These are phyloP conservation scores for Rotaria sp. DNA, from an alignment of 2,888 invertebrate species.

Conservation along the genomic window DNA sequence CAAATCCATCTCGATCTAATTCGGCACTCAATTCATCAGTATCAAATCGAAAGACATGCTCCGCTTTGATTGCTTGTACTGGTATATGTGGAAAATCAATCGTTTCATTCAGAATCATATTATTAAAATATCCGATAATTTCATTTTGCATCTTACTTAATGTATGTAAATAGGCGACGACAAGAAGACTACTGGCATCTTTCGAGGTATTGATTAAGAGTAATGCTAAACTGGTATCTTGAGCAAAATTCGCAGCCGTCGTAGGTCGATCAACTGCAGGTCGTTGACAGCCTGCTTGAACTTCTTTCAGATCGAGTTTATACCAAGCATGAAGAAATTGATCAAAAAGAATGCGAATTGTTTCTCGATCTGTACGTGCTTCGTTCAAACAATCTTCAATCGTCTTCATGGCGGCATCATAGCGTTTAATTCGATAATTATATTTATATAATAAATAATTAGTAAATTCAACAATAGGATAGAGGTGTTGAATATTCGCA, in stretches of 20 bases:
- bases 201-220: background rate
- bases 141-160: background rate
- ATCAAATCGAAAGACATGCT: background rate
- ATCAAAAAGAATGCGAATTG: background rate
- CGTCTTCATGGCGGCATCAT: background rate
- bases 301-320: background rate
- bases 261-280: background rate
- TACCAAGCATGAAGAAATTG: background rate
- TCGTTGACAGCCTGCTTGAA: background rate
- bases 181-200: background rate
- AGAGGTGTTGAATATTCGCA: background rate
- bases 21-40: background rate
- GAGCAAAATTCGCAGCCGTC: background rate
- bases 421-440: background rate
- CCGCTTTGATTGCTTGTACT: background rate
- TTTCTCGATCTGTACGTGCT: no score
- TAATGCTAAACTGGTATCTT: background rate
- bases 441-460: background rate
- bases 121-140: no score
- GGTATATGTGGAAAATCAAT: no score
- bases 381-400: background rate
- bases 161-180: background rate
- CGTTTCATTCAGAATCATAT: no score
- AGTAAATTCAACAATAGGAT: background rate
- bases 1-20: background rate